Evolutionary conservation across 2,797 vertebrate species (phyloP).

Genomic region (Gouania willdenowi): DNA sequence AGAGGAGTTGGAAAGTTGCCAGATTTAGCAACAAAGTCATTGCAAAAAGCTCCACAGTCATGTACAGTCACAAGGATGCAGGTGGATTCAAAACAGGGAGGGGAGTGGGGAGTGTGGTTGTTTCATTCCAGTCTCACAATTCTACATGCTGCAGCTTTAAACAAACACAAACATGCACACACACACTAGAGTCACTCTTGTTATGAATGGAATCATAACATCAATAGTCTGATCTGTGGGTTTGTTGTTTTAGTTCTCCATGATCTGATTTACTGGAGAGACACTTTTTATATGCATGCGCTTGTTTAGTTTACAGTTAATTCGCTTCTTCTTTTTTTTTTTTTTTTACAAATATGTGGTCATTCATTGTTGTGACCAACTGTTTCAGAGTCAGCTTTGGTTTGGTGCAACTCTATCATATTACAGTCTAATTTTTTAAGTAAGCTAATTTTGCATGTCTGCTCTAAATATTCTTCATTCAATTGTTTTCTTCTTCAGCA

Average conservation of each 20-base stretch:
- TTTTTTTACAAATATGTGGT: constrained; percentile 21
- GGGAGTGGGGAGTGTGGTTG: background rate
- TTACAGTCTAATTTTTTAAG: constrained; percentile 2
- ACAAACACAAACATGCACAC: background rate
- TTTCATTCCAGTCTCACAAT: background rate
- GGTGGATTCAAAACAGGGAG: too few relatives aligned
- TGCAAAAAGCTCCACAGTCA: too few relatives aligned
- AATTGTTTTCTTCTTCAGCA: too few relatives aligned
- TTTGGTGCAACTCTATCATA: constrained; percentile 16
- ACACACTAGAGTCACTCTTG: background rate
- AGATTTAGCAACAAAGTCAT: too few relatives aligned
- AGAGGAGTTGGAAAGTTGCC: too few relatives aligned
- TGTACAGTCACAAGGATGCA: too few relatives aligned
- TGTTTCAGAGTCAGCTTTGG: constrained; percentile 14
- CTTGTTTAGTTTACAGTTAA: constrained; percentile 30
- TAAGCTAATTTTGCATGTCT: constrained; percentile 5
- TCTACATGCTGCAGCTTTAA: too few relatives aligned
- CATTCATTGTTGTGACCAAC: constrained; percentile 24
- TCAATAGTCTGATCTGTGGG: constrained; percentile 19
- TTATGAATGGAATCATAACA: constrained; percentile 18
- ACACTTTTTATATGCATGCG: constrained; percentile 13
- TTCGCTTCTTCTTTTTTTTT: too few relatives aligned
- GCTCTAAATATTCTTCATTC: constrained; percentile 4
- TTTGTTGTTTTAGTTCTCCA: constrained; percentile 32
- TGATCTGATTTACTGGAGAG: constrained; percentile 22